A percentile compares a stretch with the other conserved stretches of the same genome.
phyloP scores from a whole-genome alignment of 2,797 vertebrate genomes.

The Mormyrops attenuatus region DNA sequence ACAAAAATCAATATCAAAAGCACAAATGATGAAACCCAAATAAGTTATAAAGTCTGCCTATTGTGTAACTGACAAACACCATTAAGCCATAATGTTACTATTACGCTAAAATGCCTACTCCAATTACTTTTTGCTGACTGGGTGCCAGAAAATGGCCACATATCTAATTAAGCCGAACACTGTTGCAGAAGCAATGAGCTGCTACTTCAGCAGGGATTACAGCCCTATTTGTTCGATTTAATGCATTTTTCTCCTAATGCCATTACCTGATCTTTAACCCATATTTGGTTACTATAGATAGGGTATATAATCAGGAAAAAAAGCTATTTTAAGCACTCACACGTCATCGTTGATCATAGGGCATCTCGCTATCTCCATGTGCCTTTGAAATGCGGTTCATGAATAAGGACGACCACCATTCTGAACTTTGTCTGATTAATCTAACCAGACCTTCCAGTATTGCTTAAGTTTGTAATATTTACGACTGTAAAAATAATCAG shows the following conservation, averaged over 20 bases:
- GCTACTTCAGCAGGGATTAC: conserved; percentile 7
- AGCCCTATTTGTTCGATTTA: neutral
- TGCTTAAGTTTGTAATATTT: neutral
- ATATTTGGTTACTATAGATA: neutral
- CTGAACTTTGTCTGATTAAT: neutral
- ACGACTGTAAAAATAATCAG: neutral
- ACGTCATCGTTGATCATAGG: neutral
- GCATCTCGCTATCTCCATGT: neutral
- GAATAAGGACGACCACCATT: neutral
- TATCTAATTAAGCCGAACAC: conserved; percentile 27
- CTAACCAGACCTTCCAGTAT: neutral
- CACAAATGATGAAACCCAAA: conserved; percentile 18
- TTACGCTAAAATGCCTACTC: conserved; percentile 28
- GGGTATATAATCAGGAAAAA: neutral
- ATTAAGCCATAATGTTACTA: conserved; percentile 31
- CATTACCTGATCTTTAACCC: neutral
- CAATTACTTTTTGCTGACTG: conserved; percentile 33
- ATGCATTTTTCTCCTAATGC: neutral
- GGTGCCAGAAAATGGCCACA: conserved; percentile 21
- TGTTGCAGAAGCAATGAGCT: conserved; percentile 23
- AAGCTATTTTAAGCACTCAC: neutral
- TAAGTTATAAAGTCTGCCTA: conserved; percentile 31
- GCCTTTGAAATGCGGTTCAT: neutral
- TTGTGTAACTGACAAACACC: conserved; percentile 39
- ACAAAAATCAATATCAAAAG: conserved; percentile 24